phyloP scores from a whole-genome alignment of 2,797 vertebrate genomes.

The Mastacembelus armatus region DNA sequence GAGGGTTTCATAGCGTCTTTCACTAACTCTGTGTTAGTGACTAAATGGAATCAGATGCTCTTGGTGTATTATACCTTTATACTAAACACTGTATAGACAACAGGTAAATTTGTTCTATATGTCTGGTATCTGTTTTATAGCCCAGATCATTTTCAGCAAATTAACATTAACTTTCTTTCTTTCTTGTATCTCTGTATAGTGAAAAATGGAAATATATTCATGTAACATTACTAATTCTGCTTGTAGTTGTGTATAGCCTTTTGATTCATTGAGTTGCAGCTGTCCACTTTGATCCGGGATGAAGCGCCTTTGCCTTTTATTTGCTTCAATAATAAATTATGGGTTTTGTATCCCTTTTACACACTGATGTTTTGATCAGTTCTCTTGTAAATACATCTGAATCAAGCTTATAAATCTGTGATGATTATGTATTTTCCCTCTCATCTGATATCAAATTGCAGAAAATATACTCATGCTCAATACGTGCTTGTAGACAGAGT shows the following conservation, averaged over 20 bases:
- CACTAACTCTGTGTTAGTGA: slow-evolving; percentile 5
- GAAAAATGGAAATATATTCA: slow-evolving; percentile 5
- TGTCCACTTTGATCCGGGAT: slow-evolving; percentile 66
- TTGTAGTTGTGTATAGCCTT: background rate
- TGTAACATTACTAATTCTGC: background rate
- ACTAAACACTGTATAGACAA: too few relatives aligned
- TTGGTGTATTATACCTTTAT: background rate
- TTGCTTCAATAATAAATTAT: slow-evolving; percentile 26
- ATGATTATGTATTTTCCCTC: background rate
- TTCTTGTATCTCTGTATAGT: too few relatives aligned
- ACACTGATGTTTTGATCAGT: slow-evolving; percentile 45
- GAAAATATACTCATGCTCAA: background rate
- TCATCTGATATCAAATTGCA: background rate
- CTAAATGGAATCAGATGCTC: background rate
- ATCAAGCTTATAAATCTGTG: background rate
- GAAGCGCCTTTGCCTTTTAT: slow-evolving; percentile 54
- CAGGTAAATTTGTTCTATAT: background rate
- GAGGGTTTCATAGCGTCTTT: background rate
- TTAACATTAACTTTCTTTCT: background rate
- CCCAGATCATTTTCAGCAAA: too few relatives aligned
- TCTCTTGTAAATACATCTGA: slow-evolving; percentile 6
- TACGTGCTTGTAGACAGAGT: background rate
- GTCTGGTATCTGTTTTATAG: too few relatives aligned
- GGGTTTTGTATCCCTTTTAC: slow-evolving; percentile 12
- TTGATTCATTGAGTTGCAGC: slow-evolving; percentile 35